Evolutionary conservation across 2,888 invertebrate genomes (phyloP), one percentile per base, ranked within the genome.

Genomic region (Limnephilus marmoratus): DNA sequence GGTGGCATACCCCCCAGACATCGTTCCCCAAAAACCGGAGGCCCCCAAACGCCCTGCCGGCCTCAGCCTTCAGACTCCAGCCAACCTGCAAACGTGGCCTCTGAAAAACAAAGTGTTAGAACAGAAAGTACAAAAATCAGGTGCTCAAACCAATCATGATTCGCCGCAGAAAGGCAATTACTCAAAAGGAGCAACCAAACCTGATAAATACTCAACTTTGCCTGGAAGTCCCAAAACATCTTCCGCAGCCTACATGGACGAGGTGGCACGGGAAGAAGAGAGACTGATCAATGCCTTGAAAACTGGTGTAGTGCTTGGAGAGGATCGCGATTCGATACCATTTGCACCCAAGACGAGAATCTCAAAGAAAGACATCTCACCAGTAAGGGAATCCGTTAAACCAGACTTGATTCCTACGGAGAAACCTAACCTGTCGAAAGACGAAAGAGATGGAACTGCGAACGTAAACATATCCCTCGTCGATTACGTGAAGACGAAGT

Each of bases 181-280:
- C 49, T 85, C 93, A 24, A 92, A 90, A 45, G 91, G 34, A 2
- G 92, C 93, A 13, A 91, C 94, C 24, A 93, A 92, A 53, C 82
- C 85, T 4, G 93, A 93, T 34, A 94, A 94, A 85, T 94, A 93
- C 90, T 93, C 93, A 18, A 94, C 94, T 5, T 85, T 94, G 88
- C 94, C 94, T 34, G 93, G 94, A 83, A 94, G 92, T 49, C 92
- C 93, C 9, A 93, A 93, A 9, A 94, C 94, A 91, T 94, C 94
- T 90, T 94, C 94, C 86, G 94, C 94, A 53, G 96, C 96, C 93
- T 96, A 97, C 95, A 95, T 97, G 91, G 97, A 97, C 94, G 97
- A 98, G 95, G 98, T 98, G 11, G 98, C 98, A n/a, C 96, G 97
- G 49, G 98, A 98, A 94, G 98, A 98, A 94, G 98, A 98, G 95